A percentile compares a stretch with the other conserved stretches of the same genome.
These are phyloP conservation scores for Leptopilina clavipes DNA, from an alignment of 1,140 invertebrate genomes.

Conservation along the genomic window DNA sequence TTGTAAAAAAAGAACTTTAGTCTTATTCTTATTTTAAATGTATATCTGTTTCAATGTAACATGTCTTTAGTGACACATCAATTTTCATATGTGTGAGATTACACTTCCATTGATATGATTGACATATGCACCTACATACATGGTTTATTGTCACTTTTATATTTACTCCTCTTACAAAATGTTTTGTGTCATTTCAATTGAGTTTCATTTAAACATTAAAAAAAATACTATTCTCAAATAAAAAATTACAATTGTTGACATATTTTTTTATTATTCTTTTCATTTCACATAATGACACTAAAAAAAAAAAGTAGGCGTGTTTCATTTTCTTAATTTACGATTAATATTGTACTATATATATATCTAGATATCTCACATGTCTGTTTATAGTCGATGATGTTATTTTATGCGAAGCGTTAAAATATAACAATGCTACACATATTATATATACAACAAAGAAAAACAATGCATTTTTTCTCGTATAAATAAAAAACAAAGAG, in stretches of 20 bases:
- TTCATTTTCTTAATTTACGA: background rate
- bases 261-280: background rate
- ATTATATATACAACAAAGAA: background rate
- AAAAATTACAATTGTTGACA: background rate
- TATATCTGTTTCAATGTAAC: background rate
- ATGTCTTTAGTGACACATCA: background rate
- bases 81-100: constrained; percentile 7
- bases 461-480: background rate
- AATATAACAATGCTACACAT: too few relatives aligned
- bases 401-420: background rate
- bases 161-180: background rate
- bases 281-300: background rate
- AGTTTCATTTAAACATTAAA: background rate
- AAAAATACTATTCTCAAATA: background rate
- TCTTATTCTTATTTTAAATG: too few relatives aligned
- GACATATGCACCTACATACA: constrained; percentile 1
- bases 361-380: background rate
- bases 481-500: too few relatives aligned
- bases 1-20: too few relatives aligned
- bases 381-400: constrained; percentile 9
- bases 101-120: background rate
- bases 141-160: background rate
- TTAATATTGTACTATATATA: background rate
- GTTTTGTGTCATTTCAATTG: background rate
- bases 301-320: background rate